Evolutionary conservation across 2,797 vertebrate species (phyloP).

Genomic region (Rhynchonycteris naso): DNA sequence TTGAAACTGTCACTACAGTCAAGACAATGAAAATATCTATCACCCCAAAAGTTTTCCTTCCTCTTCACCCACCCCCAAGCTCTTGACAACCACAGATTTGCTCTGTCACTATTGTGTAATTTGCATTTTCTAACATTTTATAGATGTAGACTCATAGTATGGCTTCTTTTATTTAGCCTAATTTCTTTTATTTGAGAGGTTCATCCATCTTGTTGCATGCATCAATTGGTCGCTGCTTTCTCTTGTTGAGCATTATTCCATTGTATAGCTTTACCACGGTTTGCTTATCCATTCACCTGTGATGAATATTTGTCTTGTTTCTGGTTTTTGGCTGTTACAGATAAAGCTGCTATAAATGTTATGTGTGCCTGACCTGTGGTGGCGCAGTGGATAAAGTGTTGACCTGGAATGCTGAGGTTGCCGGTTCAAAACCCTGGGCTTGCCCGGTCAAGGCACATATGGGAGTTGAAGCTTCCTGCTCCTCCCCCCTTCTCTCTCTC

Average conservation of each 20-base stretch:
- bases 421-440: too few relatives aligned
- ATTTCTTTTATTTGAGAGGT: background rate
- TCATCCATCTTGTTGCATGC: background rate
- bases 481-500: too few relatives aligned
- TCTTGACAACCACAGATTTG: too few relatives aligned
- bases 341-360: background rate
- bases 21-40: background rate
- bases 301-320: background rate
- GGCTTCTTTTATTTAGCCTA: background rate
- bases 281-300: background rate
- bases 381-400: too few relatives aligned
- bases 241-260: background rate
- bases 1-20: background rate
- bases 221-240: background rate
- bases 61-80: accelerated
- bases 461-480: too few relatives aligned
- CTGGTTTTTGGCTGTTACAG: background rate
- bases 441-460: too few relatives aligned
- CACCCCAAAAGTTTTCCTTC: too few relatives aligned
- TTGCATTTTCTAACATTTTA: background rate
- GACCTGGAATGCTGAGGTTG: too few relatives aligned
- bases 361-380: too few relatives aligned
- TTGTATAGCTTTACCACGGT: background rate
- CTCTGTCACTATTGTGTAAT: background rate
- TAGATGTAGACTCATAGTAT: background rate